Base-by-base conservation (phyloP, 2,113 vertebrate genomes). In the Bubo scandiacus region DNA sequence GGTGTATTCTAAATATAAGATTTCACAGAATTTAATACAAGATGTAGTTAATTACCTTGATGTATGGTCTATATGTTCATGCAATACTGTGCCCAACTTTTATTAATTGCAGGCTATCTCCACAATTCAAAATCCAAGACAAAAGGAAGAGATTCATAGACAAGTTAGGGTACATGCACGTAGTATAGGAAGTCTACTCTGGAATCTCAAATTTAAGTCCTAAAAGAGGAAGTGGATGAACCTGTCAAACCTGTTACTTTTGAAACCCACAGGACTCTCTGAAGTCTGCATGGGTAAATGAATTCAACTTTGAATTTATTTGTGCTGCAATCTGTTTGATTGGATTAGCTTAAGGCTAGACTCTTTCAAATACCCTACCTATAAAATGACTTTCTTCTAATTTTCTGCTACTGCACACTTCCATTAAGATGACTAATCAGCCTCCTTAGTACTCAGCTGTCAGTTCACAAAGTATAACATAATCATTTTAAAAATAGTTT, bases 91-190 rank as follows among this genome's bases (percentile, higher is more conserved):
- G 29, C 9, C 12, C 10, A 47, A 65, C 10, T n/a, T 81, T 52
- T 71, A 62, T 45, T 67, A 51, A 71, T 29, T 54, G 5, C 21
- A 67, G 15, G 12, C n/a, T 79, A 32, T 9, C 11, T 66, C 25
- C 34, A 58, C 21, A 12, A 27, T 70, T 87, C 55, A 62, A 74
- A 78, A 78, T 49, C 16, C 25, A 71, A 66, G 51, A 47, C 5
- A 67, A 87, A 73, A 66, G 5, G 0, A 62, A 89, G 26, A 70
- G 3, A n/a, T 40, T 26, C 54, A 22, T 38, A 81, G 63, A 55
- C 6, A 38, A 70, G 2, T 45, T 78, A 73, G 8, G 19, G 12
- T 42, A 59, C 12, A 4, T 5, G 20, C 5, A 21, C 0, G 0
- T 63, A 14, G 9, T 15, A 43, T 27, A 6, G 47, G 18, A 84